Evolutionary conservation across 2,888 invertebrate species (phyloP), one percentile per base, ranked within the genome.

Genomic region (Tenthredo notha): DNA sequence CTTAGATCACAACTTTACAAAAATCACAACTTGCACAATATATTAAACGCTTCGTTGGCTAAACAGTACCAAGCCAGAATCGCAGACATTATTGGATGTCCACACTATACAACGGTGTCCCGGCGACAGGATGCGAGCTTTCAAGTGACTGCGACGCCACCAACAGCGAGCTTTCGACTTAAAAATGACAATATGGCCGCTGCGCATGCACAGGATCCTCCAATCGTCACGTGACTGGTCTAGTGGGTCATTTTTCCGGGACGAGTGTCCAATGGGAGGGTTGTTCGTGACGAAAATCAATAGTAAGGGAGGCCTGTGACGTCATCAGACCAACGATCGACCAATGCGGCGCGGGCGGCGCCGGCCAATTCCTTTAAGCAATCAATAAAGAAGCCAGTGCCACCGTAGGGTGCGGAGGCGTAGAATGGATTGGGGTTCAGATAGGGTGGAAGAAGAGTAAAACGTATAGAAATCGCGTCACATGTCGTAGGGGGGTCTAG

Each of bases 291-390:
- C 87, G 88, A 91, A 91, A 92, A 92, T 92, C 92, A 92, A 92
- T 92, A 92, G 80, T 54, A 54, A 65, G 85, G 86, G 82, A 15
- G 43, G 65, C 75, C 77, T 67, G 85, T 85, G 87, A 85, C 86
- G 85, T 75, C 70, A 85, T 84, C 75, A 85, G 87, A 89, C 88
- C 87, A 88, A 90, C 91, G 91, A 92, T 92, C 91, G 92, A 91
- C 92, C 92, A 90, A 91, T 90, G 91, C 91, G 90, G 89, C 89
- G 90, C 91, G 90, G 91, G 92, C 92, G 92, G 91, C 90, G 92
- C 91, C 92, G 90, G 91, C 91, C 91, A 92, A 91, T 92, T 92
- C 90, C 89, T 87, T 88, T 87, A 88, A 88, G 88, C 90, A 92
- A 92, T 92, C 92, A 91, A 92, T 92, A 92, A 91, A 87, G 88